These are phyloP conservation scores for Saccopteryx bilineata DNA, from an alignment of 2,113 vertebrate genomes.

Conservation along the genomic window DNA sequence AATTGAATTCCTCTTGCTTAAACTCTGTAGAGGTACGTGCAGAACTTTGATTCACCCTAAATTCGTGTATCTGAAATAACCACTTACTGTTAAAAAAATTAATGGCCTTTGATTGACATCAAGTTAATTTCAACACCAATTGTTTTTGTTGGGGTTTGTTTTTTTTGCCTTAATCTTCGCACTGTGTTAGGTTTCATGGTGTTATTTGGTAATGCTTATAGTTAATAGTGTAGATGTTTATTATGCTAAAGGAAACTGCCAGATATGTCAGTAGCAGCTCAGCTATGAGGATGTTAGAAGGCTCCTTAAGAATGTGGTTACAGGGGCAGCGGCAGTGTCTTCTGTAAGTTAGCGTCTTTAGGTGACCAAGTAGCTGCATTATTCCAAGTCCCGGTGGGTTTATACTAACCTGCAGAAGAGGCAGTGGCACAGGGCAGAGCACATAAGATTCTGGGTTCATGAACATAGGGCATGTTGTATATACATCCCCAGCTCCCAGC, in stretches of 20 bases:
- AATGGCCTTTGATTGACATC: neutral
- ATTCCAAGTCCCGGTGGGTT: neutral
- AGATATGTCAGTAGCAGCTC: neutral
- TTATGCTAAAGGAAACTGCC: neutral
- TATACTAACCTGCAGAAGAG: neutral
- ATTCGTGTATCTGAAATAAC: neutral
- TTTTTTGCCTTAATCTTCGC: constrained; percentile 31
- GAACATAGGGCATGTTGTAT: neutral
- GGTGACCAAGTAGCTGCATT: neutral
- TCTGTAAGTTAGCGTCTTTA: neutral
- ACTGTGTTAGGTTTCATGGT: neutral
- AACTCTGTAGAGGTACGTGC: neutral
- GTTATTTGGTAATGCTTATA: neutral
- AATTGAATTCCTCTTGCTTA: neutral
- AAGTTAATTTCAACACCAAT: neutral
- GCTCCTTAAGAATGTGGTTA: neutral
- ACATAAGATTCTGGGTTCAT: neutral
- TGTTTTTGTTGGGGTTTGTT: neutral
- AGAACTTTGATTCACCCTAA: neutral
- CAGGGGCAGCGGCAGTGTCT: neutral
- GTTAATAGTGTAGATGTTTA: neutral
- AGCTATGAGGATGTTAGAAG: neutral
- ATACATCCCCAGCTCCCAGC: neutral
- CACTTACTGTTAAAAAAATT: neutral
- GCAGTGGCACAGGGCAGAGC: neutral